Evolutionary conservation across 2,113 vertebrate species (phyloP).

Genomic region (Poeciliopsis retropinna): DNA sequence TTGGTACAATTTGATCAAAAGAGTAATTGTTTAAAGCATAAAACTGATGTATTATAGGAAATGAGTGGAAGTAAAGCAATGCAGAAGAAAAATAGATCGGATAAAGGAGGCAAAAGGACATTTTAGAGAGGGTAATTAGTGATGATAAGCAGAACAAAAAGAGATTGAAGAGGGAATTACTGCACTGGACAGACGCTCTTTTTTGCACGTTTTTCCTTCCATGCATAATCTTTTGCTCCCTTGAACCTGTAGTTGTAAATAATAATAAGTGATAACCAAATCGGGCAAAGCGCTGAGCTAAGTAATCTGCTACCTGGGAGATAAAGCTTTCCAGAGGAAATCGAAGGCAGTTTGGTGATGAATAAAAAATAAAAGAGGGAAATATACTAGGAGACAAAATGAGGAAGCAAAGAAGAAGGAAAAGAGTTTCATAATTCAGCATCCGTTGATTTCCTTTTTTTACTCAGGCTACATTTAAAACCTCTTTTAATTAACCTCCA

Average conservation of each 20-base stretch:
- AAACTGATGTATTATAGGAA: conserved; percentile 54
- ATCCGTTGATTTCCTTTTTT: conserved; percentile 10
- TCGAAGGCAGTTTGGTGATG: neutral
- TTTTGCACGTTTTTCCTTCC: conserved; percentile 12
- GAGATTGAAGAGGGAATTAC: conserved; percentile 49
- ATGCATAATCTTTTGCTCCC: conserved; percentile 38
- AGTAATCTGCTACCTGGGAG: conserved; percentile 41
- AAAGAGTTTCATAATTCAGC: neutral
- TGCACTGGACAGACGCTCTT: conserved; percentile 21
- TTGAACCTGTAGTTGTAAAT: conserved; percentile 57
- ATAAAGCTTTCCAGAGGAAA: conserved; percentile 4
- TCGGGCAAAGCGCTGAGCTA: conserved; percentile 27
- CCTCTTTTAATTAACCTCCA: conserved; percentile 59
- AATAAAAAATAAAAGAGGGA: neutral
- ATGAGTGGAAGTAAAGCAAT: conserved; percentile 11
- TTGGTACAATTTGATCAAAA: conserved; percentile 21
- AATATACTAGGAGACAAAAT: neutral
- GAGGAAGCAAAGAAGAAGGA: neutral
- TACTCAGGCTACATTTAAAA: conserved; percentile 28
- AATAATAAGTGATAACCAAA: conserved; percentile 54
- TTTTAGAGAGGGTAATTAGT: conserved; percentile 31
- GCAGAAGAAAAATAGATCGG: neutral
- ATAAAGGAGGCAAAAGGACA: conserved; percentile 13
- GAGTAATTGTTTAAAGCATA: conserved; percentile 59
- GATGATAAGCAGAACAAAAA: conserved; percentile 38